Conservation (phyloP, 2,113 vertebrate species). For the Puffinus mauretanicus region DNA sequence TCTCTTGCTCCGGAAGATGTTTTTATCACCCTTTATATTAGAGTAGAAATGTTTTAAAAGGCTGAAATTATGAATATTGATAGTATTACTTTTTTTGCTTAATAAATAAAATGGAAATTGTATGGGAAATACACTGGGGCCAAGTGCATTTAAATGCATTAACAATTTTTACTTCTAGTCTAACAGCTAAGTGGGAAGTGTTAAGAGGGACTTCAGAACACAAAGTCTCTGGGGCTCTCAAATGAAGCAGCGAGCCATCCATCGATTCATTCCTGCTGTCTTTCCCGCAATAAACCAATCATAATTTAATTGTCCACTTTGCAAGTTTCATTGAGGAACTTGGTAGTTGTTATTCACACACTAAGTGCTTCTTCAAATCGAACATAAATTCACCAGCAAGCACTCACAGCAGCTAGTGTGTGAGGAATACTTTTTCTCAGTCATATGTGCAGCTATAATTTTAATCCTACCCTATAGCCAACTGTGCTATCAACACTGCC, state of each 20-base stretch:
- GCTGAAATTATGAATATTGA: neutral
- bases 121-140: neutral
- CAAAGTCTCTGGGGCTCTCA: neutral
- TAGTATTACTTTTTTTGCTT: neutral
- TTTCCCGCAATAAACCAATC: neutral
- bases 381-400: neutral
- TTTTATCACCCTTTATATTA: slow-evolving; percentile 1
- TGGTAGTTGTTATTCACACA: neutral
- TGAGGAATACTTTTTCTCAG: neutral
- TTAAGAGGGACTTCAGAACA: neutral
- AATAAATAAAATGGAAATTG: neutral
- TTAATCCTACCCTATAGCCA: neutral
- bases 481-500: neutral
- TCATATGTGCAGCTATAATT: neutral
- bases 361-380: neutral
- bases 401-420: neutral
- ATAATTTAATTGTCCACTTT: neutral
- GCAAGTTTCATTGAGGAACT: neutral
- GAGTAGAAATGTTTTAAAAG: neutral
- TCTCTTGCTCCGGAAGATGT: neutral
- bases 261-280: neutral
- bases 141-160: neutral
- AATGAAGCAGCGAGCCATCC: neutral
- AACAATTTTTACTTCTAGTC: neutral
- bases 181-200: neutral